These are phyloP conservation scores for Pseudochirops corinnae DNA, from an alignment of 2,797 vertebrate species.

Conservation along the genomic window DNA sequence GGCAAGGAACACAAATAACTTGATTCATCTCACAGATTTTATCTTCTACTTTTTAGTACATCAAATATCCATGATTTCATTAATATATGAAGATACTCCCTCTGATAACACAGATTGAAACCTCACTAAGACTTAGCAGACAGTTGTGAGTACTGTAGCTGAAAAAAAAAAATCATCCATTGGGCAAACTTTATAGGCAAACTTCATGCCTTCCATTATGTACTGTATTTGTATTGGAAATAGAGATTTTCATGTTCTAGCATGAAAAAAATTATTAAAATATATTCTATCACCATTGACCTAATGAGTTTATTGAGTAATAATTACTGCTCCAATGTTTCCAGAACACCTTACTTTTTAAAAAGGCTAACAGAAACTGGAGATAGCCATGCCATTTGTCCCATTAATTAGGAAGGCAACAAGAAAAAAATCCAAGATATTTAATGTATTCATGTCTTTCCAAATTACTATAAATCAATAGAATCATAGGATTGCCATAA, in stretches of 20 bases:
- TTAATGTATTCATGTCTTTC: neutral
- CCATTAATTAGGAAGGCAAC: neutral
- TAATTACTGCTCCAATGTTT: slow-evolving; percentile 37
- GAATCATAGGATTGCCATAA: neutral
- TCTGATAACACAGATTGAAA: neutral
- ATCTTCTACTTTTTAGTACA: neutral
- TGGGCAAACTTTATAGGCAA: neutral
- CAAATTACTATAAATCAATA: neutral
- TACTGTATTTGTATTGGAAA: slow-evolving; percentile 11
- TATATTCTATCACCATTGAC: neutral
- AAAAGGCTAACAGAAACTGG: neutral
- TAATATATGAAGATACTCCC: neutral
- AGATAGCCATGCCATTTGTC: neutral
- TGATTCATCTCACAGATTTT: slow-evolving; percentile 48
- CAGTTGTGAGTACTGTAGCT: neutral
- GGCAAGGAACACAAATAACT: slow-evolving; percentile 40
- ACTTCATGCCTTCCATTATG: neutral
- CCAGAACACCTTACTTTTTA: slow-evolving; percentile 14
- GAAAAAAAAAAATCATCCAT: neutral
- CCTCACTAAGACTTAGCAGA: neutral
- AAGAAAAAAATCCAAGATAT: neutral
- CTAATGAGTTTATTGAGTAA: slow-evolving; percentile 9
- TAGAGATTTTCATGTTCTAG: slow-evolving; percentile 31
- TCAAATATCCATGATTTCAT: neutral
- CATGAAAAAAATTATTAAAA: slow-evolving; percentile 48